Conservation (phyloP, 2,113 vertebrate genomes). For the Diadophis punctatus region DNA sequence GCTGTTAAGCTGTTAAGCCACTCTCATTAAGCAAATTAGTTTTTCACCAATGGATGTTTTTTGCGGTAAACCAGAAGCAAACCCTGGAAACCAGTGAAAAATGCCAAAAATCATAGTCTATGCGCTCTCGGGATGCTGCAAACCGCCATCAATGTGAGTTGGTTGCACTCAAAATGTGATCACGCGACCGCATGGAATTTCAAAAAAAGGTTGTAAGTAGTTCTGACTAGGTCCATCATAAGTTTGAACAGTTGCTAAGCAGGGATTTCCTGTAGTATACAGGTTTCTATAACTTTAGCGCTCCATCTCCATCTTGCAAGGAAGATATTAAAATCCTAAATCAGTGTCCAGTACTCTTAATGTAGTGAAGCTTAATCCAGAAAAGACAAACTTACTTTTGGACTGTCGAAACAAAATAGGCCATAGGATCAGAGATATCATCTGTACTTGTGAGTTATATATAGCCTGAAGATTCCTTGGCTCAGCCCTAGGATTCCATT, state of each 20-base stretch:
- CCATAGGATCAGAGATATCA: neutral
- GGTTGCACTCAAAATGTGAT: neutral
- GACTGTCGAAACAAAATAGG: neutral
- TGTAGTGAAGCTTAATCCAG: neutral
- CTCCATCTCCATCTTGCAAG: neutral
- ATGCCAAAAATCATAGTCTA: neutral
- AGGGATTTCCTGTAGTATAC: neutral
- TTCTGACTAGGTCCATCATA: neutral
- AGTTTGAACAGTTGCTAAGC: neutral
- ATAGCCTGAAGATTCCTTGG: neutral
- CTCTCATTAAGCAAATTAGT: neutral
- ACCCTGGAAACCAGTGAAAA: neutral
- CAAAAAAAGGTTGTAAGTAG: neutral
- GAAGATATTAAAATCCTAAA: neutral
- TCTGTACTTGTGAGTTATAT: neutral
- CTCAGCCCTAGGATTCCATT: neutral
- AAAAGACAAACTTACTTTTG: neutral
- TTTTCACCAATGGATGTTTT: neutral
- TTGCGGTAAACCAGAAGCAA: neutral
- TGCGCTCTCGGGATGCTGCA: neutral
- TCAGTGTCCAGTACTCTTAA: neutral
- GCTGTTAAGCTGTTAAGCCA: neutral
- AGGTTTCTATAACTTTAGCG: neutral
- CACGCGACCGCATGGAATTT: neutral
- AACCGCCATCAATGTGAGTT: neutral